phyloP scores from a whole-genome alignment of 2,888 invertebrate genomes.

The Boloria euphrosyne region DNA sequence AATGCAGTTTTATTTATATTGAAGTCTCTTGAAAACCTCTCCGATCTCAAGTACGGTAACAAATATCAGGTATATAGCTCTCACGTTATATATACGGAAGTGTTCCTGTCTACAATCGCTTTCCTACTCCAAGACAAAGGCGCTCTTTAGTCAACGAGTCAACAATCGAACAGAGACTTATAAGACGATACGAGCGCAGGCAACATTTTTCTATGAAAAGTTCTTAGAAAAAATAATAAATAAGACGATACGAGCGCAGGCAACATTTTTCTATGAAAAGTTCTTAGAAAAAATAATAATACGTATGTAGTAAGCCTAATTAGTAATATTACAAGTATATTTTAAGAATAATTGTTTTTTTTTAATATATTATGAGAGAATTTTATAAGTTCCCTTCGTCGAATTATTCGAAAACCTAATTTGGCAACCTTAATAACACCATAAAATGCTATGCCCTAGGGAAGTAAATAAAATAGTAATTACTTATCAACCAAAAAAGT shows the following conservation, averaged over 20 bases:
- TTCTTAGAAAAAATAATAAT: too few relatives aligned
- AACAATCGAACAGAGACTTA: constrained; percentile 19
- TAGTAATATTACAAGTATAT: too few relatives aligned
- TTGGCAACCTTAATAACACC: too few relatives aligned
- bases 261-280: constrained; percentile 4
- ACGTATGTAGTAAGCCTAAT: too few relatives aligned
- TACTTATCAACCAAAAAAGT: too few relatives aligned
- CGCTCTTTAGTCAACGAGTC: constrained; percentile 5
- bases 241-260: background rate
- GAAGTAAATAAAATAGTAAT: too few relatives aligned
- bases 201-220: constrained; percentile 4
- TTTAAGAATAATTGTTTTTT: too few relatives aligned
- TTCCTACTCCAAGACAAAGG: constrained; percentile 31
- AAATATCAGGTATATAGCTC: background rate
- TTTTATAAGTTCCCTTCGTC: too few relatives aligned
- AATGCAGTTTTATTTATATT: background rate
- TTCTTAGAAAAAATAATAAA: background rate
- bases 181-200: background rate
- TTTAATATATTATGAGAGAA: too few relatives aligned
- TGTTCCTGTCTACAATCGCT: constrained; percentile 16
- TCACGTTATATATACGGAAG: constrained; percentile 21
- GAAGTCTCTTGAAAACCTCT: background rate
- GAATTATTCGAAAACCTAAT: too few relatives aligned
- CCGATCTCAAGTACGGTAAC: background rate
- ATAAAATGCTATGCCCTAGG: too few relatives aligned